Evolutionary conservation across 1,140 invertebrate species (phyloP).

Genomic region (Zelostemma sp.): DNA sequence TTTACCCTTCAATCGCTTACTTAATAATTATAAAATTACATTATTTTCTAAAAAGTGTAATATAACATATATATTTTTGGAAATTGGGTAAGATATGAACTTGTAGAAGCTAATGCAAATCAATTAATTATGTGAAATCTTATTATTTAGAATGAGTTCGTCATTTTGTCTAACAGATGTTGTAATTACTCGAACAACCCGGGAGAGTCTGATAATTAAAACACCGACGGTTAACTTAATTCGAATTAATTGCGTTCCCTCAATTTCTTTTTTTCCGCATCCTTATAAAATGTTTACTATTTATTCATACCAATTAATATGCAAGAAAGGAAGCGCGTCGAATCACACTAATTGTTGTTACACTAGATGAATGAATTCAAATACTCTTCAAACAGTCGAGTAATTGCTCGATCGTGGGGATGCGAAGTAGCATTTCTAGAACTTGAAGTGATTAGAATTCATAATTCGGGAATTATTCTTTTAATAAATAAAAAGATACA

Average conservation of each 20-base stretch:
- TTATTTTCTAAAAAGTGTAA: too few species aligned
- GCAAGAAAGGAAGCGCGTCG: constrained; percentile 32
- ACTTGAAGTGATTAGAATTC: not conserved
- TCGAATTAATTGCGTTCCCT: constrained; percentile 43
- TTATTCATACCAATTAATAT: constrained; percentile 47
- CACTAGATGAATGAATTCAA: constrained; percentile 32
- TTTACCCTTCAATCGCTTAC: not conserved
- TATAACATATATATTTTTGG: not conserved
- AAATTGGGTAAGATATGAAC: not conserved
- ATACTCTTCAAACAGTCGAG: constrained; percentile 32
- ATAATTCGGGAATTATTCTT: not conserved
- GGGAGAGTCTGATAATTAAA: constrained; percentile 56
- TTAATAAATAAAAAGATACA: too few species aligned
- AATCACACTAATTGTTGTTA: constrained; percentile 44
- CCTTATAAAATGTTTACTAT: constrained; percentile 31
- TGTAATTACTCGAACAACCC: constrained; percentile 58
- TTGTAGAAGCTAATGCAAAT: not conserved
- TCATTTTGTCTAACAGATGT: constrained; percentile 54
- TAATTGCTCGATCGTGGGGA: constrained; percentile 11
- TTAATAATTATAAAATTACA: not conserved
- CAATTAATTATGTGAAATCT: not conserved
- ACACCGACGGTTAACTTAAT: constrained; percentile 54
- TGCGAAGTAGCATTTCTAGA: not conserved
- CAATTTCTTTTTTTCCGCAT: constrained; percentile 39
- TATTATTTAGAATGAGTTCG: not conserved